Base-by-base conservation (phyloP, 2,888 invertebrate species). In the Marronus borbonicus region DNA sequence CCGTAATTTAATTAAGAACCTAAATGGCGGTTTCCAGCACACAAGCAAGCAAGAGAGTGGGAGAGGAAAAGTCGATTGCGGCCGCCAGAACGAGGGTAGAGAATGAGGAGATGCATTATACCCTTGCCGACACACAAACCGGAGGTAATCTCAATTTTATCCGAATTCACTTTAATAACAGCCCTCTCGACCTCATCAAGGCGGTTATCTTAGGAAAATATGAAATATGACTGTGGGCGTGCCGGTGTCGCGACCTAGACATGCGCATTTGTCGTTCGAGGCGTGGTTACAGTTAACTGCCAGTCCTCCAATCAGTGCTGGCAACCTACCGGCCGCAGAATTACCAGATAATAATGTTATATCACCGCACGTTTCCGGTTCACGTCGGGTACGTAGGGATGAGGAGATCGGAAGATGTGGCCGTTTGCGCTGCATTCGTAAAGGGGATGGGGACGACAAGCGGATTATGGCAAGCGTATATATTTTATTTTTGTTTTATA, bases 341-440 rank as follows among this genome's bases (percentile, higher is more conserved):
- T 82, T 83, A 82, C 83, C 82, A 76, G 84, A 84, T 86, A 86
- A 86, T 86, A 85, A 85, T 85, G 85, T 85, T 83, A 84, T 72
- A 72, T 72, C 72, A 72, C 72, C 72, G 72, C 72, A 72, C 58
- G 72, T 58, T 72, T 72, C 72, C 72, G 55, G 72, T 72, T 72
- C 58, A 72, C 72, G 72, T 58, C 39, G 72, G 72, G 39, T 12
- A 69, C 20, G 55, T 20, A 58, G 58, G 58, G 72, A 20, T 39
- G 72, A 55, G 58, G 72, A 58, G 72, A 72, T 55, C 58, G 70
- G 55, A 72, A 72, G 58, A 72, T 72, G 58, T 58, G 60, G 58
- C 58, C 20, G 36, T 17, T 72, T 8, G 8, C 31, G 58, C 58
- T 58, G 69, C 36, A 52, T 20, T 20, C 44, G 8, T 44, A 4